Evolutionary conservation across 2,797 vertebrate species (phyloP), one percentile per base, ranked within the genome.

Genomic region (Sciurus carolinensis): DNA sequence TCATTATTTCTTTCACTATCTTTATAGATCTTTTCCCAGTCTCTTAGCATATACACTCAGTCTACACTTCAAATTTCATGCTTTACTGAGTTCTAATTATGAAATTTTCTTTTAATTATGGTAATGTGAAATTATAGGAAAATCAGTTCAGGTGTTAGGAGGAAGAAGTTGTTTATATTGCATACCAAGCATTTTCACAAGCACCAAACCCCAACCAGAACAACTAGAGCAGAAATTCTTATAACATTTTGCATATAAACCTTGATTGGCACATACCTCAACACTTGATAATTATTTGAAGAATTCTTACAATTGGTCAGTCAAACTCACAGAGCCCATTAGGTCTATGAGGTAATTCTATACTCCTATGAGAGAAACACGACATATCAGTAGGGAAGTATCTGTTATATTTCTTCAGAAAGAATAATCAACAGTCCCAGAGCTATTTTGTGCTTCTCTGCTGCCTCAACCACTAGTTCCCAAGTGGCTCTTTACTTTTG

Each of bases 41-140:
- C 87, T 96, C 71, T 79, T 44, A 36, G 89, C 47, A 77, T 88
- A 90, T 57, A 72, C 9, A 86, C 79, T 92, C 67, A 90, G 57
- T 77, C 8, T 95, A 86, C 79, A 90, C 80, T 87, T 90, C 57
- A 67, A 87, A 96, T 91, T 90, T 95, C 91, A 94, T 97, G 97
- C 96, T 93, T 97, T 97, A 64, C 82, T 97, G 95, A 90, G 9
- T 94, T 95, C 94, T 94, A 96, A 97, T 96, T 96, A 97, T 90
- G 66, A 97, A 97, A 92, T 96, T 97, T 96, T 83, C 79, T 96
- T 95, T 90, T 96, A 96, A 96, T 98, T 96, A 97, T 91, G 75
- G 93, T 94, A 95, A 96, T 93, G 14, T 47, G 5, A 96, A 97
- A 94, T 96, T 95, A 87, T 39, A 95, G 87, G 57, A 86, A 97